phyloP scores from a whole-genome alignment of 2,113 vertebrate species.

The Clinocottus analis region DNA sequence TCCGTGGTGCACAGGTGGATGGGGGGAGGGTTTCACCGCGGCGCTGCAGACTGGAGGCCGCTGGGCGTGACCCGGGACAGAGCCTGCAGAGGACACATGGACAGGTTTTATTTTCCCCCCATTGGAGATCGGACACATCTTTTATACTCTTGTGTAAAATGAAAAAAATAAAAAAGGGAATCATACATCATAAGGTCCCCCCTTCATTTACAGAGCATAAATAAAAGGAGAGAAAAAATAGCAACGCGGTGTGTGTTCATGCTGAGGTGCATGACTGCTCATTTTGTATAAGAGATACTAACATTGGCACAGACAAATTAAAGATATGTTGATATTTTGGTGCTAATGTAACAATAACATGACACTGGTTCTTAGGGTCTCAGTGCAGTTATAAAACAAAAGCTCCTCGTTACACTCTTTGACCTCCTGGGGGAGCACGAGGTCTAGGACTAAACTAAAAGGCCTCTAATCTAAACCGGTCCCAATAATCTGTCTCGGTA shows the following conservation, averaged over 20 bases:
- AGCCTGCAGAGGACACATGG: conserved; percentile 82
- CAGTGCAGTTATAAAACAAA: background rate
- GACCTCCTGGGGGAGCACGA: background rate
- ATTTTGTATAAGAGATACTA: too few relatives aligned
- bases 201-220: background rate
- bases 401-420: background rate
- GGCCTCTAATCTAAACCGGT: background rate
- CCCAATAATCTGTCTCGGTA: background rate
- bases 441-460: too few relatives aligned
- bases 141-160: background rate
- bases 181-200: too few relatives aligned
- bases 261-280: too few relatives aligned
- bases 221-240: too few relatives aligned
- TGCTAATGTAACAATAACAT: background rate
- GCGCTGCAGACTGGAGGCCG: conserved; percentile 94
- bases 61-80: conserved; percentile 93
- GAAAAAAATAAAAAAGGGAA: too few relatives aligned
- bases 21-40: conserved; percentile 88
- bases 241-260: too few relatives aligned
- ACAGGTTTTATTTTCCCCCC: too few relatives aligned
- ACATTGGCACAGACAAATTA: background rate
- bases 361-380: background rate
- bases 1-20: conserved; percentile 77
- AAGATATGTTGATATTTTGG: background rate
- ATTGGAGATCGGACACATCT: too few relatives aligned